Evolutionary conservation across 92 coral and sea anemone genomes (phyloP).

Genomic region (Phenganax stokvisi): DNA sequence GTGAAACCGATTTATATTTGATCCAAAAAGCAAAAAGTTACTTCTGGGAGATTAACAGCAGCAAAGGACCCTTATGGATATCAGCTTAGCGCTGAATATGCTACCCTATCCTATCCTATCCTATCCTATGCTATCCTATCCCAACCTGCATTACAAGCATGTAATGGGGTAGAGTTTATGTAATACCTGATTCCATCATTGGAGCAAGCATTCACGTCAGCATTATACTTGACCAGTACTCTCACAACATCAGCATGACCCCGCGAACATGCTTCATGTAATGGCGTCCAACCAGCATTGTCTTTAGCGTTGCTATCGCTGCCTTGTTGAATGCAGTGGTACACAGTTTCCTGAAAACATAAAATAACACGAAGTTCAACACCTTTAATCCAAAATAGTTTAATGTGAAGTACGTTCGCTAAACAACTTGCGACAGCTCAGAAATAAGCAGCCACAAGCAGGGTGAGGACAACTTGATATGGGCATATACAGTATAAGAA

Average conservation of each 20-base stretch:
- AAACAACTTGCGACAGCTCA: too few relatives aligned
- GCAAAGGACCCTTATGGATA: neutral
- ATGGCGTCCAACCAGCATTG: conserved; percentile 99
- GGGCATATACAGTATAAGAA: too few relatives aligned
- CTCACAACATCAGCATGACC: conserved; percentile 88
- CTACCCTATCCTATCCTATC: too few relatives aligned
- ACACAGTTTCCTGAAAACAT: conserved; percentile 70
- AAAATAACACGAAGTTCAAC: neutral
- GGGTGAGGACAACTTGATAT: too few relatives aligned
- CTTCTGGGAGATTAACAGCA: neutral
- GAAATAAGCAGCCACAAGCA: too few relatives aligned
- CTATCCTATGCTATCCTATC: too few relatives aligned
- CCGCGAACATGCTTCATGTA: conserved; percentile 98
- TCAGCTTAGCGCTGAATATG: too few relatives aligned
- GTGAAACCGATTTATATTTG: too few relatives aligned
- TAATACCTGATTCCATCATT: conserved; percentile 91
- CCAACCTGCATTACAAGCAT: too few relatives aligned
- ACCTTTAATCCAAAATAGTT: too few relatives aligned
- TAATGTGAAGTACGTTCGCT: too few relatives aligned
- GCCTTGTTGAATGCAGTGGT: conserved; percentile 81
- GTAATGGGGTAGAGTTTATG: too few relatives aligned
- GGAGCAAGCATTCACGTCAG: conserved; percentile 84
- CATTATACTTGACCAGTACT: conserved; percentile 84
- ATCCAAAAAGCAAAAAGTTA: neutral
- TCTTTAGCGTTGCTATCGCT: conserved; percentile 89